Evolutionary conservation across 2,797 vertebrate genomes (phyloP).

Genomic region (Zenarchopterus dispar): DNA sequence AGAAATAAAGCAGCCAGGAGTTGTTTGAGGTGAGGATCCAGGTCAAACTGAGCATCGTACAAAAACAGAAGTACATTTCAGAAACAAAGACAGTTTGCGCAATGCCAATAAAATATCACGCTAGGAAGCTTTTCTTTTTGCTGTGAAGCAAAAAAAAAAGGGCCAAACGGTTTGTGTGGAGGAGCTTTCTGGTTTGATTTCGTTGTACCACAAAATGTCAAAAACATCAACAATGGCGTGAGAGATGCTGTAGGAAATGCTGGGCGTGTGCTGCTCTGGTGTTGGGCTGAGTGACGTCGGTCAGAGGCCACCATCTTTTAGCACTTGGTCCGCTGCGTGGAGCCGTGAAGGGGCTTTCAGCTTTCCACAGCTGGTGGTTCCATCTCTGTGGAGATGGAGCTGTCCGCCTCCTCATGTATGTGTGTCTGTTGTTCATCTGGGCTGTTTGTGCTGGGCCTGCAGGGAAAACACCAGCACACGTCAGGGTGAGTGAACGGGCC

Average conservation of each 20-base stretch:
- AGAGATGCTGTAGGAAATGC: conserved; percentile 60
- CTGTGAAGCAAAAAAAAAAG: conserved; percentile 53
- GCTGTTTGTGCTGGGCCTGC: conserved; percentile 73
- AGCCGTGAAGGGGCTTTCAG: conserved; percentile 68
- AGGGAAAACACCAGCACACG: conserved; percentile 6
- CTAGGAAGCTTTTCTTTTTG: conserved; percentile 61
- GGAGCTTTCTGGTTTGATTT: conserved; percentile 57
- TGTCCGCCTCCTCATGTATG: conserved; percentile 66
- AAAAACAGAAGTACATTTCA: conserved; percentile 65
- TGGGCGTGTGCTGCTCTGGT: conserved; percentile 32
- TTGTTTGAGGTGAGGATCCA: conserved; percentile 33
- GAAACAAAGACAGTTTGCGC: conserved; percentile 50
- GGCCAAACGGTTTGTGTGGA: conserved; percentile 39
- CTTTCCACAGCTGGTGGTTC: conserved; percentile 74
- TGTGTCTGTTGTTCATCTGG: conserved; percentile 65
- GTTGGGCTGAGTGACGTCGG: conserved; percentile 44
- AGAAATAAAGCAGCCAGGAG: conserved; percentile 43
- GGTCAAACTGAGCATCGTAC: conserved; percentile 54
- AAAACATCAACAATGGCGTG: conserved; percentile 58
- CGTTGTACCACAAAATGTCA: conserved; percentile 63
- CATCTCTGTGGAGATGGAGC: conserved; percentile 66
- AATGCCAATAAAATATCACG: conserved; percentile 60
- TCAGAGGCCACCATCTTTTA: conserved; percentile 66
- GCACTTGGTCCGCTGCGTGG: conserved; percentile 72
- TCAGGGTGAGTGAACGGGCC: too few species aligned